Evolutionary conservation across 1,140 invertebrate species (phyloP), one percentile per base, ranked within the genome.

Genomic region (Drosophila sp.): DNA sequence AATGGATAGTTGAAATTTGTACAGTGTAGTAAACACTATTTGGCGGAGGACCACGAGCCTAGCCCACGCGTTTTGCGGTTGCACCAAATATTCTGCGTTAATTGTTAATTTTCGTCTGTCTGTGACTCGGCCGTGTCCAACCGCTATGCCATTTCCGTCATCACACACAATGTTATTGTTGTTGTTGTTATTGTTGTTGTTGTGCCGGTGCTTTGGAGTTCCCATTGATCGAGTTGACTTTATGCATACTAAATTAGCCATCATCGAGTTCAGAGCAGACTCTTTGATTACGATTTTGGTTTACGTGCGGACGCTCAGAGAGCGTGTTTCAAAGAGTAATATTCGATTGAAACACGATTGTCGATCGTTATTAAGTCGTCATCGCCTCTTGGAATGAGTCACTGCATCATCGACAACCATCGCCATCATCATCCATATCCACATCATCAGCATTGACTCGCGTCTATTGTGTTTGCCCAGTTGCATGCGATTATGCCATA

Each of bases 281-380:
- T 17, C 17, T 41, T 61, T 27, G 60, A 11, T 11, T 61, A 35
- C 41, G 47, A 38, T 63, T 47, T 70, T 70, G 80, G 74, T 60
- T 80, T 86, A 86, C 81, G 81, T 85, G 81, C 78, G 60, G 54
- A 30, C 33, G 50, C 72, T 63, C 72, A 76, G 17, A 17, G 17
- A 17, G 17, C 17, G 17, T 17, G 17, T 17, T 17, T 25, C 62
- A n/a, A 7, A 11, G n/a, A 5, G 70, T n/a, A 57, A 60, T 27
- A 50, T 60, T 44, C 40, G 33, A 23, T 55, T 55, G 32, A 56
- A 35, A 27, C 44, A 50, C 44, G 27, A 41, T 30, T 58, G 23
- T 64, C 32, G 58, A 25, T 7, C 5, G 23, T 25, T 47, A 47
- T 47, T 47, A 25, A 47, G 44, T 50, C 58, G 58, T 41, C 38